These are phyloP conservation scores for Motacilla alba DNA, from an alignment of 2,113 vertebrate genomes.

Conservation along the genomic window DNA sequence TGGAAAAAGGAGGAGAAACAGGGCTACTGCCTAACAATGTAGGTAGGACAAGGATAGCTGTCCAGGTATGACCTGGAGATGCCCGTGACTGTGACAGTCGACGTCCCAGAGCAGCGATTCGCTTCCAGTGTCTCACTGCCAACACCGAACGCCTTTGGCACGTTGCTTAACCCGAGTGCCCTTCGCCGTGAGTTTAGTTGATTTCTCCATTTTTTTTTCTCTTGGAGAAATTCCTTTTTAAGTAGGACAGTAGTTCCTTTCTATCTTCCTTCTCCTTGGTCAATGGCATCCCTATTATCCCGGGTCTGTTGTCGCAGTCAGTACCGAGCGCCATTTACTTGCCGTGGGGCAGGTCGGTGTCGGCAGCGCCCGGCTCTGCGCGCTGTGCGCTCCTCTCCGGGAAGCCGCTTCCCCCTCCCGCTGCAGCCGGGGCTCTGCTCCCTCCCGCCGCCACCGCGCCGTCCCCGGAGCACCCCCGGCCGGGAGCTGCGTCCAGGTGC, in stretches of 20 bases:
- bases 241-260: accelerated
- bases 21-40: accelerated
- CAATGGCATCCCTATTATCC: accelerated
- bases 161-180: accelerated
- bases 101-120: accelerated
- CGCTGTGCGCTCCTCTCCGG: accelerated
- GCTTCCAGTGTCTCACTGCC: accelerated
- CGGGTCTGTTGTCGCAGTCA: accelerated
- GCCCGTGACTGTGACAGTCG: accelerated
- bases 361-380: background rate
- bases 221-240: accelerated
- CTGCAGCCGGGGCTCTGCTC: accelerated
- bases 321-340: accelerated
- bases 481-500: background rate
- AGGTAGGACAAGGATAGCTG: background rate
- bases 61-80: accelerated
- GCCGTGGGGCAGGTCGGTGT: background rate
- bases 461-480: too few species aligned
- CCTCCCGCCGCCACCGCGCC: too few species aligned
- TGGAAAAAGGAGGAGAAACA: too few species aligned
- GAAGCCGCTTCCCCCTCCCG: background rate
- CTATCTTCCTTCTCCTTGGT: accelerated
- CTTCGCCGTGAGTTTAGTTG: accelerated
- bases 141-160: accelerated
- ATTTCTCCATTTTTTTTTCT: background rate